Evolutionary conservation across 2,797 vertebrate genomes (phyloP), one percentile per base, ranked within the genome.

Genomic region (Lutjanus campechanus): DNA sequence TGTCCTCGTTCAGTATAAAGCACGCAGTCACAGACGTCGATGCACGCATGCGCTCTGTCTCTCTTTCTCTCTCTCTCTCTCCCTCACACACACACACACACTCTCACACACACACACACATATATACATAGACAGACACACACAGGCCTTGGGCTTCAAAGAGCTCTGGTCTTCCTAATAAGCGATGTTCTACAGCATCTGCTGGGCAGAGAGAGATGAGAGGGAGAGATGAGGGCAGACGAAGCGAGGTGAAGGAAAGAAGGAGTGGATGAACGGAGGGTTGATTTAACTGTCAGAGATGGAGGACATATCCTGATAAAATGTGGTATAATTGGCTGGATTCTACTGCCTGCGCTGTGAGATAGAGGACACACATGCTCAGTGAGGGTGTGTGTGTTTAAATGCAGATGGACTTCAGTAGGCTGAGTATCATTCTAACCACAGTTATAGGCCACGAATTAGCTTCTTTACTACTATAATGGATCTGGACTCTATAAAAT

Each of bases 281-380:
- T 36, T 29, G 62, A 25, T 61, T 36, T 17, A 55, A 50, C 55
- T 61, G 67, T 79, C 62, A 76, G 36, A 76, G 46, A 66, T 29
- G 44, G 50, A 61, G 11, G 64, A 73, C 68, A 40, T 15, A 47
- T 76, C 58, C 36, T 44, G 74, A 80, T 82, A 61, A 80, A 68
- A 85, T 71, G 51, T 61, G 73, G 50, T n/a, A 66, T 83, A 77
- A 87, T 75, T 83, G 69, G 76, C 62, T 54, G 47, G 11, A 67
- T 72, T 59, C 41, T 19, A 7, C 43, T 15, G 55, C 11, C 66
- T 62, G 58, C n/a, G 29, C 71, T n/a, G 6, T 17, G 36, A 76
- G 64, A 66, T 63, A 10, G 10, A 11, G 56, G 25, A 25, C 41
- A 7, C 36, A 55, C 16, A 2, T 12, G 58, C 20, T 56, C n/a